Evolutionary conservation across 2,888 invertebrate species (phyloP).

Genomic region (Polyommatus iphigenia): DNA sequence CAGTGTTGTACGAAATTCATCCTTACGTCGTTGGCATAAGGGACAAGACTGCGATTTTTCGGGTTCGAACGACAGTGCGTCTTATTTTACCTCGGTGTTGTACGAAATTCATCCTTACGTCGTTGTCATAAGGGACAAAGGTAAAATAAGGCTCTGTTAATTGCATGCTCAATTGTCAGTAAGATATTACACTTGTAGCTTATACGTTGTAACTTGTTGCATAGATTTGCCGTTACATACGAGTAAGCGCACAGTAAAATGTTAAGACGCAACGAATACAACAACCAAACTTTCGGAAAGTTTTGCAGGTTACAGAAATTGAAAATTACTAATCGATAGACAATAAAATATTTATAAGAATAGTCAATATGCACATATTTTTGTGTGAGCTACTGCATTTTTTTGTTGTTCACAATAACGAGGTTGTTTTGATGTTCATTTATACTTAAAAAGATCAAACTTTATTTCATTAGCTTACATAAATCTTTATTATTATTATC

Average conservation of each 20-base stretch:
- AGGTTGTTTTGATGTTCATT: no score
- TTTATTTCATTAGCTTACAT: no score
- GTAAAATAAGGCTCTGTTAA: background rate
- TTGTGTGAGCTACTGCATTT: no score
- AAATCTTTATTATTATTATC: no score
- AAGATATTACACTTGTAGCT: background rate
- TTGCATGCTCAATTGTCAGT: background rate
- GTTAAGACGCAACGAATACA: background rate
- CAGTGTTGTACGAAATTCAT: background rate
- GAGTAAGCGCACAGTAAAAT: background rate
- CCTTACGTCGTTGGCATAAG: background rate
- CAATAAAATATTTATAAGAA: background rate
- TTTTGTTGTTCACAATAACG: no score
- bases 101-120: background rate
- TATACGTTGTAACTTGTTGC: background rate
- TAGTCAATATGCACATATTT: no score
- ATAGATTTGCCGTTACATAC: background rate
- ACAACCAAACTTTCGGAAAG: background rate
- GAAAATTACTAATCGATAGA: background rate
- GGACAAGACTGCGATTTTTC: background rate
- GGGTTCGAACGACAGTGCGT: background rate
- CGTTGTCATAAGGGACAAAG: background rate
- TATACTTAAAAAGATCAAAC: no score
- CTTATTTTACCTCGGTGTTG: background rate
- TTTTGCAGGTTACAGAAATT: background rate